Evolutionary conservation across 2,797 vertebrate genomes (phyloP), one percentile per base, ranked within the genome.

Genomic region (Coccyzus lansbergi): DNA sequence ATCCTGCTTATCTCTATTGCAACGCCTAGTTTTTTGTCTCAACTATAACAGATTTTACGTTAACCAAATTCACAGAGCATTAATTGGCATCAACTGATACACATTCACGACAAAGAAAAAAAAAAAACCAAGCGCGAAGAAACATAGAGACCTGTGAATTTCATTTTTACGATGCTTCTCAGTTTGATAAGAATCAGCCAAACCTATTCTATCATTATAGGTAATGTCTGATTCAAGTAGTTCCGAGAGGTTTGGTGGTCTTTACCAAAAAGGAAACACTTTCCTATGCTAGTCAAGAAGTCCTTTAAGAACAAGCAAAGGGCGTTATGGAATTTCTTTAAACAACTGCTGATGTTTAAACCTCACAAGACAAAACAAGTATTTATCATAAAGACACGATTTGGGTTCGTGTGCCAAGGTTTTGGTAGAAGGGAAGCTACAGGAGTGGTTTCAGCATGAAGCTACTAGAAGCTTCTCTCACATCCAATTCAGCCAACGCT

Each of bases 21-120:
- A 83, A 22, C 77, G 71, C 80, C 56, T 38, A 60, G 25, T 38
- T 12, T 83, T 93, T 94, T 67, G 65, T 71, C 62, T 83, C n/a
- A 89, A 0, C 46, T 74, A 31, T 31, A 76, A 78, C 46, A 85
- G 46, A 72, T 55, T 69, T 75, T 53, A 52, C 51, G 56, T 75
- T 90, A 92, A 34, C 17, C 65, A 75, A 58, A 71, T 72, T 92
- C 81, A 87, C 86, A 86, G 52, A 85, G 65, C 70, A 87, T 78
- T 90, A 89, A 92, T 46, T 83, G 80, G 36, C 56, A 83, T 89
- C 49, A 90, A 48, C 58, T 10, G 2, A 84, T 38, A 49, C 19
- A n/a, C 4, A 24, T 29, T 62, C 56, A 48, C 1, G 8, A 80
- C 44, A 79, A 72, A 55, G 56, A 16, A 59, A 48, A 44, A 59